Base-by-base conservation (phyloP, 2,113 vertebrate species). In the Puntigrus tetrazona region DNA sequence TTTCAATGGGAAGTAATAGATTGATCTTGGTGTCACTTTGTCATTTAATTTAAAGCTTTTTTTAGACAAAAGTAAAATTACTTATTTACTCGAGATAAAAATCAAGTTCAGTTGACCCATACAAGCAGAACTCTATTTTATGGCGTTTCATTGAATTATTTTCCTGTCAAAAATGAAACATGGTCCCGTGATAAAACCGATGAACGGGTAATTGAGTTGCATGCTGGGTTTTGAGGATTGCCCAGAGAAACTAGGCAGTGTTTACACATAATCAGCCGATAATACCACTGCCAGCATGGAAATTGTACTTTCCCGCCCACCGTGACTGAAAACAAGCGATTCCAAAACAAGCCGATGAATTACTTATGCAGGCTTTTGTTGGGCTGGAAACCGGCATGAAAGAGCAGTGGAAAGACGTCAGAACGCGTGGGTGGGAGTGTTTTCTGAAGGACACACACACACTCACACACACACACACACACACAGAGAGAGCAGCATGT, bases 291-390 rank as follows among this genome's bases (percentile, higher is more conserved):
- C 50, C 81, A 20, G 52, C 43, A 36, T 25, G 52, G 55, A 55
- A 5, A 13, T 8, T 82, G 80, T 75, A 5, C 34, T 50, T 9
- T 31, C 41, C 29, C 18, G 38, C 1, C 45, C 55, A 16, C 5
- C 10, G 43, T 70, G 57, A 63, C 41, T 65, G 59, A 86, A 34
- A 81, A 86, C 73, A 61, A 11, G 7, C 67, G 4, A 0, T 67
- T 73, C 5, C 43, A 73, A 61, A 82, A 75, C 63, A 79, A 55
- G 14, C 31, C 31, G 14, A 75, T 69, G 14, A 29, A 34, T 69
- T 43, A 25, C 75, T 67, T 1, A 41, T 25, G n/a, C 9, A 16
- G 18, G 25, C 83, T 78, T 79, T 78, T 84, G 45, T 85, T 29
- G 3, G 22, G 11, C 20, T 27, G 61, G 50, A 41, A 55, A 27